Evolutionary conservation across 2,888 invertebrate genomes (phyloP).

Genomic region (Latrodectus hesperus): DNA sequence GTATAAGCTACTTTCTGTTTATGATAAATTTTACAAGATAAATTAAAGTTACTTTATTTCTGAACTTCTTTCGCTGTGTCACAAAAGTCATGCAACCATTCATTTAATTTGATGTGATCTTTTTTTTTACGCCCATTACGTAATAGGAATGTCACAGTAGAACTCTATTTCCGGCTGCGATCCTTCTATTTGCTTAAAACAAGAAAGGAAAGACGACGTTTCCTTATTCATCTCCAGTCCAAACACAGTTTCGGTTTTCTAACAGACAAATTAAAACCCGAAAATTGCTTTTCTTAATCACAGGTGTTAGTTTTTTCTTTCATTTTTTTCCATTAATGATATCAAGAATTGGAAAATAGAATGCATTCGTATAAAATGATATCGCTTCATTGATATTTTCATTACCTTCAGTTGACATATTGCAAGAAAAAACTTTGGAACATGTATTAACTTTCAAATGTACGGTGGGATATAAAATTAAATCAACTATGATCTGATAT

Average conservation of each 20-base stretch:
- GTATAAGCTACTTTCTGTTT: no score
- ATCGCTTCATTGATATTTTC: background rate
- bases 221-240: background rate
- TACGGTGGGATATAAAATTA: no score
- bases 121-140: background rate
- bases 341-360: background rate
- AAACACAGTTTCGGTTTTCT: constrained; percentile 34
- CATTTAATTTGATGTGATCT: constrained; percentile 51
- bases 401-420: background rate
- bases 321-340: background rate
- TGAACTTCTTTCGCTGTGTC: background rate
- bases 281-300: constrained; percentile 56
- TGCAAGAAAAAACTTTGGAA: background rate
- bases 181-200: constrained; percentile 32
- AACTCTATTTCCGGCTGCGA: constrained; percentile 10
- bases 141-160: background rate
- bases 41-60: constrained; percentile 18
- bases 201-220: constrained; percentile 38
- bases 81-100: constrained; percentile 18
- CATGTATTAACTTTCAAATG: background rate
- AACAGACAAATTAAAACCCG: constrained; percentile 37
- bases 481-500: no score
- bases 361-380: background rate
- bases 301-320: constrained; percentile 21
- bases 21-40: no score